These are phyloP conservation scores for Didymodactylos carnosus DNA, from an alignment of 2,888 invertebrate genomes.

Conservation along the genomic window DNA sequence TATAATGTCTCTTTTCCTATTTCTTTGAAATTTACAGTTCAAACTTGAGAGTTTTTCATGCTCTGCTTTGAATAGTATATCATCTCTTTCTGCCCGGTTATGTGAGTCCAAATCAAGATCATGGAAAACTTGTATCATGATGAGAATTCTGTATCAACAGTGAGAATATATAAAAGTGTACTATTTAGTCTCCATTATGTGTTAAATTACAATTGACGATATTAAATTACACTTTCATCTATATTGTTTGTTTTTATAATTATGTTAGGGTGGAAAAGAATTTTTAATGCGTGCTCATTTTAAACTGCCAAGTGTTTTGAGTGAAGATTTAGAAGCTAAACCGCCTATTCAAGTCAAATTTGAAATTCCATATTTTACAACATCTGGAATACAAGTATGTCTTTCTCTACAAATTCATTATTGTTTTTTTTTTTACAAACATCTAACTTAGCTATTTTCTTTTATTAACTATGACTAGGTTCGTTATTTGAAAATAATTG, in stretches of 20 bases:
- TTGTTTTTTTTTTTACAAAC: not conserved
- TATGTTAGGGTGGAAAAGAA: constrained; percentile 65
- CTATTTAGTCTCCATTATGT: not conserved
- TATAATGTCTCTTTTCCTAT: not conserved
- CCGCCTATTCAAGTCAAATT: constrained; percentile 96
- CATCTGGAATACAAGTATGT: constrained; percentile 79
- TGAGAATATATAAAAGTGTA: not conserved
- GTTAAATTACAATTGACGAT: constrained; percentile 17
- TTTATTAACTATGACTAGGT: constrained; percentile 35
- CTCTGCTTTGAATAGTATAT: not conserved
- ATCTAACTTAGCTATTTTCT: no score
- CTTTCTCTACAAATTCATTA: not conserved
- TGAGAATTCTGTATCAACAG: no score
- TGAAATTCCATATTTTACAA: constrained; percentile 95
- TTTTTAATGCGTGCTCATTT: constrained; percentile 94
- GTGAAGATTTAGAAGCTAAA: constrained; percentile 77
- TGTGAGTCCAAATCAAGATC: no score
- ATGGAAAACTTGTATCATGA: no score
- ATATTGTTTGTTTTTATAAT: not conserved
- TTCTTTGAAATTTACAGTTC: not conserved
- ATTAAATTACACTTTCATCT: constrained; percentile 4
- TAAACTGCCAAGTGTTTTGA: constrained; percentile 78
- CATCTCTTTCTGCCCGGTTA: not conserved
- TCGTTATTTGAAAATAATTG: constrained; percentile 85
- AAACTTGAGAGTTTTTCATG: not conserved